Base-by-base conservation (phyloP, 1,140 invertebrate species). In the Bombyx mandarina region DNA sequence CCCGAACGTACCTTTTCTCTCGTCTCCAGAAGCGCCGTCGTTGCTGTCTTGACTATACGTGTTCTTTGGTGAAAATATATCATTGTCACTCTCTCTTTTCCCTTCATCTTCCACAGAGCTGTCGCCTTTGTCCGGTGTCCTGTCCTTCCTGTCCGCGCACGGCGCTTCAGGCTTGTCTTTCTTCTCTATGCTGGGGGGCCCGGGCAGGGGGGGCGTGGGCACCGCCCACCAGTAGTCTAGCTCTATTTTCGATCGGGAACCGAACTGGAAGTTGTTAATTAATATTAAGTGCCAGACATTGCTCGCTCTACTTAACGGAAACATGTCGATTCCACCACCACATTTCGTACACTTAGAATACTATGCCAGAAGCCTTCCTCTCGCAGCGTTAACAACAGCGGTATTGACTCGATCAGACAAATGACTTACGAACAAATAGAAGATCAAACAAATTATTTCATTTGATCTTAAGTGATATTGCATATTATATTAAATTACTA, bases 201-300 rank as follows among this genome's bases (percentile, higher is more conserved):
- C 73, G 2, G 78, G 75, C 8, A 88, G 61, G 2, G 87, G 83
- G 0, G 79, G 71, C 0, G 77, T 75, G 1, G 85, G 83, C 62
- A 92, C 90, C 18, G 90, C 87, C 94, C 94, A 97, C 89, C 93
- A 93, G 82, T 97, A 97, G 78, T 97, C 94, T 49, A 97, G 80
- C 61, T 92, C 89, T 22, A 97, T 78, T 82, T 93, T 95, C 0
- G 93, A 93, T 63, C 95, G 93, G 54, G 90, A 90, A 8, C 95
- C 95, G 85, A 95, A 93, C 93, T 94, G 57, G 5, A 74, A 76
- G 6, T 58, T 9, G n/a, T 55, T 52, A 43, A 12, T 26, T 50
- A 45, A 35, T 7, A 35, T 2, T 35, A 35, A 35, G 0, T 0
- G 26, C 26, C 26, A 5, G 26, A 35, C 2, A 35, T 2, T 35